Conservation (phyloP, 2,888 invertebrate genomes). For the Hypselothyrea guttata region DNA sequence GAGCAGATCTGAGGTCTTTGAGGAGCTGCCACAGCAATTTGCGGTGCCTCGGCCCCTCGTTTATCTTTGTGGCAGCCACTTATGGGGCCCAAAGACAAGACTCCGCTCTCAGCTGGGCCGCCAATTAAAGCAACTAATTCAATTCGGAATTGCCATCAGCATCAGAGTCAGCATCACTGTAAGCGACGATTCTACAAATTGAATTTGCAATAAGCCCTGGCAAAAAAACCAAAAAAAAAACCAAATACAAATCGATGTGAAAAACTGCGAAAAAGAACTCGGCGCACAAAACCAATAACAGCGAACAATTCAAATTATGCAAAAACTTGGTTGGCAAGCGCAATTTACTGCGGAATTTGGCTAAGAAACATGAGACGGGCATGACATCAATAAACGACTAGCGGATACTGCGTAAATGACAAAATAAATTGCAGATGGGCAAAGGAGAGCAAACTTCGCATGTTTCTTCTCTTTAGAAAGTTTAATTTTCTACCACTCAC, state of each 20-base stretch:
- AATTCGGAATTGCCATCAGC: slow-evolving; percentile 25
- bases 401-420: slow-evolving; percentile 9
- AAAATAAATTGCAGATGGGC: too few relatives aligned
- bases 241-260: slow-evolving; percentile 5
- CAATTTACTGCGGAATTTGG: slow-evolving; percentile 61
- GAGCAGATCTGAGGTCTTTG: slow-evolving; percentile 12
- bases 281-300: slow-evolving; percentile 63
- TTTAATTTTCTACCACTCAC: too few relatives aligned
- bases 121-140: slow-evolving; percentile 50
- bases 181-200: slow-evolving; percentile 38
- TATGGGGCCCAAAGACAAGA: slow-evolving; percentile 8
- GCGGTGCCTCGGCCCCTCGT: slow-evolving; percentile 15
- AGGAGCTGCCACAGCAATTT: slow-evolving; percentile 28
- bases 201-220: slow-evolving; percentile 48
- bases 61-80: slow-evolving; percentile 33
- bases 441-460: too few relatives aligned
- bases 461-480: too few relatives aligned
- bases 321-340: slow-evolving; percentile 55
- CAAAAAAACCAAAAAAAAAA: slow-evolving; percentile 4
- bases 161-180: background rate
- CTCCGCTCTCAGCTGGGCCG: background rate
- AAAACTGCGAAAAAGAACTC: slow-evolving; percentile 33
- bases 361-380: slow-evolving; percentile 24
- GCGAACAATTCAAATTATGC: slow-evolving; percentile 67
- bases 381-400: slow-evolving; percentile 1